Evolutionary conservation across 2,888 invertebrate species (phyloP).

Genomic region (Tridacna crocea): DNA sequence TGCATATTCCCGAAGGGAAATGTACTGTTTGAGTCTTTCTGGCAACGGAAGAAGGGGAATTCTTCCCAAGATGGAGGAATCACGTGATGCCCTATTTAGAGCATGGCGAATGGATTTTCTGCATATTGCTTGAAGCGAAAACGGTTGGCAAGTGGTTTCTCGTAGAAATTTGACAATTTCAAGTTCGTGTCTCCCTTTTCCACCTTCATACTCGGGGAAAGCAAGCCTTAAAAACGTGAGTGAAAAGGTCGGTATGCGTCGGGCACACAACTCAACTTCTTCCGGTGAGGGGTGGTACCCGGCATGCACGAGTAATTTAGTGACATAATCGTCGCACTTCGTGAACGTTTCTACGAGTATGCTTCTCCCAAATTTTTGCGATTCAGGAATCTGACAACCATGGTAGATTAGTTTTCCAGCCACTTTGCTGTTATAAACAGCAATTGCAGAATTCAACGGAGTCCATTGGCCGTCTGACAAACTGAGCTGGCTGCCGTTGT

Average conservation of each 20-base stretch:
- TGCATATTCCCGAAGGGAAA: constrained; percentile 73
- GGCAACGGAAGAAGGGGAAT: constrained; percentile 73
- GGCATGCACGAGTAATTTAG: constrained; percentile 71
- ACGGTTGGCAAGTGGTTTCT: constrained; percentile 64
- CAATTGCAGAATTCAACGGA: constrained; percentile 73
- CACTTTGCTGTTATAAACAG: constrained; percentile 74
- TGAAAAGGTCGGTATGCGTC: constrained; percentile 77
- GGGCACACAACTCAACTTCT: constrained; percentile 75
- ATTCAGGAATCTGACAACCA: constrained; percentile 71
- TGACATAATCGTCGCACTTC: constrained; percentile 75
- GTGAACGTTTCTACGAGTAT: constrained; percentile 77
- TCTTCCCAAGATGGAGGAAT: constrained; percentile 71
- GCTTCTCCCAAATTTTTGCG: constrained; percentile 68
- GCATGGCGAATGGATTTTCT: constrained; percentile 71
- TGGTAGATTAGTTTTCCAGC: constrained; percentile 75
- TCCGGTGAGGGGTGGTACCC: constrained; percentile 75
- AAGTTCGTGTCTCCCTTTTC: constrained; percentile 64
- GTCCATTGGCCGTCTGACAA: constrained; percentile 78
- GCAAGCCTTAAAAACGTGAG: constrained; percentile 76
- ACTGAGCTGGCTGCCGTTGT: constrained; percentile 73
- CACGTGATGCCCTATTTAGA: constrained; percentile 71
- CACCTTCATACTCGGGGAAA: constrained; percentile 68
- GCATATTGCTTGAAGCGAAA: constrained; percentile 71
- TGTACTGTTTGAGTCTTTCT: constrained; percentile 65
- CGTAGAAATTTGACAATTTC: constrained; percentile 73